Conservation (phyloP, 2,113 vertebrate species). For the Calypte anna region DNA sequence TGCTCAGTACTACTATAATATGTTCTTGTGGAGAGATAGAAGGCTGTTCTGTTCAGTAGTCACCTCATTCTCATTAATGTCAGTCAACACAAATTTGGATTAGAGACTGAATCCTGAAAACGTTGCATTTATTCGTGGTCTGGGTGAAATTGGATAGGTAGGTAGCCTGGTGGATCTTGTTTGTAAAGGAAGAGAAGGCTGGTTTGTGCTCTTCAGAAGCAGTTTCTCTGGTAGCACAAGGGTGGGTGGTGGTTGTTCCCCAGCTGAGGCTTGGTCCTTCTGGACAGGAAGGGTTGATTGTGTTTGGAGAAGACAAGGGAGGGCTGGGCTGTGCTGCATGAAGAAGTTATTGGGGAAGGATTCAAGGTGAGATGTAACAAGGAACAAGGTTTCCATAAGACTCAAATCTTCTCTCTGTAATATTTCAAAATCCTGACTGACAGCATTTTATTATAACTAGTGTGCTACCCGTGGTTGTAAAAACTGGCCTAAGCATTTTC, state of each 20-base stretch:
- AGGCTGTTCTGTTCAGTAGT: neutral
- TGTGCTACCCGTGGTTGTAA: neutral
- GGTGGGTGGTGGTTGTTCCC: neutral
- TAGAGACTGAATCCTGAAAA: neutral
- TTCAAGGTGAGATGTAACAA: neutral
- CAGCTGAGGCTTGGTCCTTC: neutral
- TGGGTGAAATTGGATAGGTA: neutral
- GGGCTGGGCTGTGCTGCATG: neutral
- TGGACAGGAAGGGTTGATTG: neutral
- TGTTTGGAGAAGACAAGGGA: neutral
- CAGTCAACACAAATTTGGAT: neutral
- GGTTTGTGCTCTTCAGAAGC: neutral
- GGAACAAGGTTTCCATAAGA: neutral
- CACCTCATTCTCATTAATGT: neutral
- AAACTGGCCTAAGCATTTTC: slow-evolving; percentile 26
- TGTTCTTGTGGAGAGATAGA: neutral
- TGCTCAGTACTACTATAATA: neutral
- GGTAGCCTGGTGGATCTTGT: neutral
- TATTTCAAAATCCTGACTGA: neutral
- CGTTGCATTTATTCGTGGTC: neutral
- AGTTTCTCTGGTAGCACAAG: rapidly evolving
- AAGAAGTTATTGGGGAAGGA: neutral
- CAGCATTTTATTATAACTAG: neutral
- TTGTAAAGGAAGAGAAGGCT: neutral
- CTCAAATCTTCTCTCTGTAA: neutral